Conservation (phyloP, 1,140 invertebrate species). For the Probaryconus sp. region DNA sequence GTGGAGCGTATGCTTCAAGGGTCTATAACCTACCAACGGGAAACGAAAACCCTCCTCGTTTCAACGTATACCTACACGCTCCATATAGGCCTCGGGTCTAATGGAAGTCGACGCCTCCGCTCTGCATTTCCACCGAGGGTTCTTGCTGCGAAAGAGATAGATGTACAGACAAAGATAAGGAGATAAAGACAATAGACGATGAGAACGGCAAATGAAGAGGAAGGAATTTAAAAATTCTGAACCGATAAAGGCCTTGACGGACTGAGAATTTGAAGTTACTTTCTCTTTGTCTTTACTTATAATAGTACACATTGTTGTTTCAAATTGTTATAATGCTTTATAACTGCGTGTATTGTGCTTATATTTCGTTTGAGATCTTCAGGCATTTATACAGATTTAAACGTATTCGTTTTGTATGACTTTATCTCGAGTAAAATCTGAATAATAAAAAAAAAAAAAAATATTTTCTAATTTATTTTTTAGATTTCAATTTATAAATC, state of each 20-base stretch:
- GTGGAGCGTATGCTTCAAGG: slow-evolving; percentile 62
- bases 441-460: too few relatives aligned
- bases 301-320: slow-evolving; percentile 7
- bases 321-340: too few relatives aligned
- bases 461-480: too few relatives aligned
- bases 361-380: too few relatives aligned
- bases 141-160: slow-evolving; percentile 39
- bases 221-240: slow-evolving; percentile 46
- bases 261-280: slow-evolving; percentile 33
- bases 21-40: slow-evolving; percentile 42
- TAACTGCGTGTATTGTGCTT: too few relatives aligned
- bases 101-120: slow-evolving; percentile 61
- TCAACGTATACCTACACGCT: slow-evolving; percentile 36
- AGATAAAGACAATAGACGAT: slow-evolving; percentile 53
- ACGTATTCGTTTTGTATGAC: too few relatives aligned
- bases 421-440: too few relatives aligned
- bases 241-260: slow-evolving; percentile 37
- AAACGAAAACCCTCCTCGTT: slow-evolving; percentile 41
- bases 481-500: too few relatives aligned
- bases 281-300: slow-evolving; percentile 15
- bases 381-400: too few relatives aligned
- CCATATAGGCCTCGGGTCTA: slow-evolving; percentile 49
- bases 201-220: slow-evolving; percentile 55
- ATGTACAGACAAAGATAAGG: slow-evolving; percentile 38
- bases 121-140: slow-evolving; percentile 61